Evolutionary conservation across 2,797 vertebrate species (phyloP).

Genomic region (Rhinogobio ventralis): DNA sequence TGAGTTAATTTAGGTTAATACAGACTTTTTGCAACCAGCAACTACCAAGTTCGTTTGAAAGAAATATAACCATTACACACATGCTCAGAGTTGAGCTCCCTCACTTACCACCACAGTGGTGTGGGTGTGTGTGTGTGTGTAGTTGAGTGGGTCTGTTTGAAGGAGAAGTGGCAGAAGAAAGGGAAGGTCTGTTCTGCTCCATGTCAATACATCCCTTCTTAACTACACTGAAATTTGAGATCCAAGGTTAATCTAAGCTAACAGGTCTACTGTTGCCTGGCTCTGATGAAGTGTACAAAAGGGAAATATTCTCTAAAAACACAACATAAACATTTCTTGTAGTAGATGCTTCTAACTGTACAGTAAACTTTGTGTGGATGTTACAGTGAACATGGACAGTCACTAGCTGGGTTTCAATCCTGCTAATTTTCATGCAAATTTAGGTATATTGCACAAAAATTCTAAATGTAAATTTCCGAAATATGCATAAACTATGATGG

Average conservation of each 20-base stretch:
- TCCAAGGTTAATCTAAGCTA: constrained; percentile 79
- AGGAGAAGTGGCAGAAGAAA: constrained; percentile 70
- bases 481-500: background rate
- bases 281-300: constrained; percentile 70
- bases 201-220: constrained; percentile 78
- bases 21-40: background rate
- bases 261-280: constrained; percentile 65
- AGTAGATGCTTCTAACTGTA: background rate
- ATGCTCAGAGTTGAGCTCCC: constrained; percentile 74
- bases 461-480: background rate
- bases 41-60: background rate
- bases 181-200: constrained; percentile 79
- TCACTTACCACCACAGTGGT: constrained; percentile 52
- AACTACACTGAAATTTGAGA: constrained; percentile 79
- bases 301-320: constrained; percentile 69
- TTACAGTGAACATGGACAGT: background rate
- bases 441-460: background rate
- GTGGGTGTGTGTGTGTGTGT: background rate
- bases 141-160: constrained; percentile 1
- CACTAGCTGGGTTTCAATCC: background rate
- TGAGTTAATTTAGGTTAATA: background rate
- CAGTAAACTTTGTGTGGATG: background rate
- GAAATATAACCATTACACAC: constrained; percentile 4
- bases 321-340: constrained; percentile 63
- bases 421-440: background rate